Conservation (phyloP, 2,888 invertebrate species). For the Protodeltote pygarga region DNA sequence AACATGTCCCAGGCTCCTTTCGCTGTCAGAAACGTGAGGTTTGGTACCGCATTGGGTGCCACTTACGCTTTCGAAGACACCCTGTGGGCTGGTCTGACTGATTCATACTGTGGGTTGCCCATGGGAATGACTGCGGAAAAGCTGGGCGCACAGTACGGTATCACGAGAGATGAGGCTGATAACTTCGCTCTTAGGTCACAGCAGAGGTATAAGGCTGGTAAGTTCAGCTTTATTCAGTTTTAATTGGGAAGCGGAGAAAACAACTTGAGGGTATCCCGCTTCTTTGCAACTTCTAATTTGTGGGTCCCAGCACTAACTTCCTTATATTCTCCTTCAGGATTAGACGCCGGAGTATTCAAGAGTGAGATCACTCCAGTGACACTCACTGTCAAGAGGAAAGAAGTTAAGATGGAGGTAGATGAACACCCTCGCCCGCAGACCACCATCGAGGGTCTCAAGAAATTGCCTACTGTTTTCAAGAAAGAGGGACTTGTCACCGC, state of each 20-base stretch:
- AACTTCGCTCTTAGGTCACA: slow-evolving; percentile 95
- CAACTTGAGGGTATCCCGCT: no score
- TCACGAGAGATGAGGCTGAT: slow-evolving; percentile 94
- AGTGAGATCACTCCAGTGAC: slow-evolving; percentile 95
- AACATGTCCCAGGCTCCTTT: slow-evolving; percentile 98
- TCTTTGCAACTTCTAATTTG: no score
- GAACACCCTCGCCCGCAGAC: slow-evolving; percentile 98
- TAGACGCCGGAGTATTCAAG: slow-evolving; percentile 95
- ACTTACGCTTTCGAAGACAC: slow-evolving; percentile 94
- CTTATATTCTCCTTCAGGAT: slow-evolving; percentile 85
- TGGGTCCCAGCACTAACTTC: background rate
- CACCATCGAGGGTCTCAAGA: slow-evolving; percentile 93
- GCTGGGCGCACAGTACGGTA: slow-evolving; percentile 92
- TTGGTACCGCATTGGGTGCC: slow-evolving; percentile 94
- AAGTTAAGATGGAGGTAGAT: slow-evolving; percentile 92
- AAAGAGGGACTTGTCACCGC: slow-evolving; percentile 98
- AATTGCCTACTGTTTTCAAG: slow-evolving; percentile 96
- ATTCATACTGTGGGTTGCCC: slow-evolving; percentile 95
- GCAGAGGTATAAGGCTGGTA: slow-evolving; percentile 94
- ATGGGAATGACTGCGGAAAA: slow-evolving; percentile 99
- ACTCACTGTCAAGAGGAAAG: slow-evolving; percentile 93
- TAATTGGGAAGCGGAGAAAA: no score
- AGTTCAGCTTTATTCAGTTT: slow-evolving; percentile 39
- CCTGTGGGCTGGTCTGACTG: slow-evolving; percentile 94
- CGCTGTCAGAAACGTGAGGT: slow-evolving; percentile 93